Evolutionary conservation across 2,888 invertebrate species (phyloP).

Genomic region (Imbricaverruca yamaguchii): DNA sequence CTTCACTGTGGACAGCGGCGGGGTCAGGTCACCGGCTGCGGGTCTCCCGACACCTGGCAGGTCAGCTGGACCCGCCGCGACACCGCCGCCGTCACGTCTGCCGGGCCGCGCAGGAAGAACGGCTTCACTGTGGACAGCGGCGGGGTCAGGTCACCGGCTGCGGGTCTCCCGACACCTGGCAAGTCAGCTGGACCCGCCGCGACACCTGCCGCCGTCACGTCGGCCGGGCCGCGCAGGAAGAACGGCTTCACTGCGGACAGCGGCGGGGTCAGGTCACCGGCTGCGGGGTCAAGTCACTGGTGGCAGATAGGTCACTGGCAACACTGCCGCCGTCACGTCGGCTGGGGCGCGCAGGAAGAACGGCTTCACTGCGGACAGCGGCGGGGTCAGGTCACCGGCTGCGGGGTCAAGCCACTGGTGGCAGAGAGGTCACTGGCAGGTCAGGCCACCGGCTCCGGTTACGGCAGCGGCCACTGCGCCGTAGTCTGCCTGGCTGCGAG

Average conservation of each 20-base stretch:
- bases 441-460: constrained; percentile 35
- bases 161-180: constrained; percentile 59
- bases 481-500: too few species aligned
- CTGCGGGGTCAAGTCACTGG: background rate
- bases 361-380: constrained; percentile 40
- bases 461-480: too few species aligned
- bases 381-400: background rate
- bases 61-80: background rate
- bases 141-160: background rate
- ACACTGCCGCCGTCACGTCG: constrained; percentile 39
- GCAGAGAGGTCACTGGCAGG: background rate
- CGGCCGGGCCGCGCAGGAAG: constrained; percentile 40
- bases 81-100: constrained; percentile 39
- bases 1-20: too few species aligned
- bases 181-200: background rate
- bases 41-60: constrained; percentile 55
- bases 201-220: constrained; percentile 38
- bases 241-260: constrained; percentile 41
- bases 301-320: background rate
- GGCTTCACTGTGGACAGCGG: constrained; percentile 40
- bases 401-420: background rate
- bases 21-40: too few species aligned
- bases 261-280: background rate
- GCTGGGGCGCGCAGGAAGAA: constrained; percentile 40
- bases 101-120: constrained; percentile 39